These are phyloP conservation scores for Rhinichthys osculus DNA, from an alignment of 2,797 vertebrate species.

Conservation along the genomic window DNA sequence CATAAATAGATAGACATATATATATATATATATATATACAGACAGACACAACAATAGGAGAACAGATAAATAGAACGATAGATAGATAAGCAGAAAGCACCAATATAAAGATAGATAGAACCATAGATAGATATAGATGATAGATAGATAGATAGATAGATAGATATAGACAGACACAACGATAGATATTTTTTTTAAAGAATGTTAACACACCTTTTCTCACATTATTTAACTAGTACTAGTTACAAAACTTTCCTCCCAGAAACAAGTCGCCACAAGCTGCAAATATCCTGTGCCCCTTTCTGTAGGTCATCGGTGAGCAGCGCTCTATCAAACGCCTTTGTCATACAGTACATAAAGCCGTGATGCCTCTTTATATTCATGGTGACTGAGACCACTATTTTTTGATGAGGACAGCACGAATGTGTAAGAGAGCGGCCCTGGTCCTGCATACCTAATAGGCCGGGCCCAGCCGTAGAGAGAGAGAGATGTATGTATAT, in stretches of 20 bases:
- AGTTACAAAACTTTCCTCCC: slow-evolving; percentile 7
- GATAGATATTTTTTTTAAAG: neutral
- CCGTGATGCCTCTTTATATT: slow-evolving; percentile 65
- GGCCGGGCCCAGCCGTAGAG: slow-evolving; percentile 29
- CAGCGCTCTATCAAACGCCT: slow-evolving; percentile 62
- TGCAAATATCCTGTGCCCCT: slow-evolving; percentile 30
- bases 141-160: neutral
- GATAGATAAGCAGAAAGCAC: too few species aligned
- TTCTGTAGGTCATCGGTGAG: slow-evolving; percentile 60
- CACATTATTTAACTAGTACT: slow-evolving; percentile 45
- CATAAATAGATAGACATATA: too few species aligned
- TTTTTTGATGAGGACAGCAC: slow-evolving; percentile 70
- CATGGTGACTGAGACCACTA: slow-evolving; percentile 66
- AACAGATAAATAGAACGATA: too few species aligned
- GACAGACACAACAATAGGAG: too few species aligned
- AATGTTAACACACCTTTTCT: slow-evolving; percentile 10
- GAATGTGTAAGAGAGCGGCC: slow-evolving; percentile 61
- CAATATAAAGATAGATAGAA: neutral
- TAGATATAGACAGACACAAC: too few species aligned
- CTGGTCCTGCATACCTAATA: slow-evolving; percentile 65
- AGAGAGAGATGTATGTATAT: slow-evolving; percentile 12
- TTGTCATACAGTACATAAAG: slow-evolving; percentile 66
- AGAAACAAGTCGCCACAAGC: slow-evolving; percentile 4
- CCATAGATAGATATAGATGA: neutral
- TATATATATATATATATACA: too few species aligned